Conservation (phyloP, 2,113 vertebrate species). For the Typhlomys cinereus region DNA sequence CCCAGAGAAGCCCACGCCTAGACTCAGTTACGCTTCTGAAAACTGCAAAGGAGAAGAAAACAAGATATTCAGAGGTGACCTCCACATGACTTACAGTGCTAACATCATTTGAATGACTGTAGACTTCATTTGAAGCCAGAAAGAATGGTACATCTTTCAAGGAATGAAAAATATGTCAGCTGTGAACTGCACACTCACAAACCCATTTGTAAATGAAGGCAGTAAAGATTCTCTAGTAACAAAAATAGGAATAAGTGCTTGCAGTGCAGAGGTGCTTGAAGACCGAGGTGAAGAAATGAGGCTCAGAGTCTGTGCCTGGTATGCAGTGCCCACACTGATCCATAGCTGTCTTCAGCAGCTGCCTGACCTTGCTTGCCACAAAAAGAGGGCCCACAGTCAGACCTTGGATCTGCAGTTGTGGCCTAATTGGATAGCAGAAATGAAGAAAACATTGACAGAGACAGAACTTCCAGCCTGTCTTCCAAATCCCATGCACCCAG, state of each 20-base stretch:
- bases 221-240: background rate
- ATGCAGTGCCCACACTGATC: background rate
- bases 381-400: background rate
- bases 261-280: too few species aligned
- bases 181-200: background rate
- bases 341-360: background rate
- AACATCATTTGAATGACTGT: background rate
- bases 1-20: background rate
- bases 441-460: too few species aligned
- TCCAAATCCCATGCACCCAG: too few species aligned
- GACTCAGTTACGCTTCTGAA: background rate
- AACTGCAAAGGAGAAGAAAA: background rate
- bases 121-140: background rate
- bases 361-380: background rate
- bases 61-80: background rate
- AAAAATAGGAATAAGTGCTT: background rate
- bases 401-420: background rate
- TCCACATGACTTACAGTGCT: background rate
- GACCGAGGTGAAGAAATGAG: background rate
- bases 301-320: background rate
- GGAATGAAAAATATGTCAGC: background rate
- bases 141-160: background rate
- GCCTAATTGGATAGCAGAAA: background rate
- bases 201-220: background rate
- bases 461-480: too few species aligned